Percentiles rank a stretch among this genome's conserved stretches.
Conservation (phyloP, 2,888 invertebrate genomes). For the Lepidochrysops patricia region DNA sequence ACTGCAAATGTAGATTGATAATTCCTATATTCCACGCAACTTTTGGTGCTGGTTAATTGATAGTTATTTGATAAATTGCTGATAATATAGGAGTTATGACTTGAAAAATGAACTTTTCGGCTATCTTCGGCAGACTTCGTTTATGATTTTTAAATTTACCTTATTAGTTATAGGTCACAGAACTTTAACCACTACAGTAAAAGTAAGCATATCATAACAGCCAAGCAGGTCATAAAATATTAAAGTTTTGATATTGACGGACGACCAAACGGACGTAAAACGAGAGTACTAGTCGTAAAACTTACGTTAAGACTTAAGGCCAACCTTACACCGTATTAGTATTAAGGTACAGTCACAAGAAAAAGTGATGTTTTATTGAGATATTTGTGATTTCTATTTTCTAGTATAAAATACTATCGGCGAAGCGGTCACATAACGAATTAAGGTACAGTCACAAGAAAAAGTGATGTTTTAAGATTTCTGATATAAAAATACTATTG, state of each 20-base stretch:
- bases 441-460: neutral
- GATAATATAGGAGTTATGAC: too few relatives aligned
- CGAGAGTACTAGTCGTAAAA: conserved; percentile 41
- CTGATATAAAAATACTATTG: neutral
- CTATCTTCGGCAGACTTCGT: too few relatives aligned
- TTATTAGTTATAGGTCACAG: neutral
- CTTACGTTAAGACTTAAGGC: conserved; percentile 33
- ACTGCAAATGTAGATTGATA: too few relatives aligned
- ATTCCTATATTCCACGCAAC: too few relatives aligned
- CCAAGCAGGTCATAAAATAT: conserved; percentile 31
- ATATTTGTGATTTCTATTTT: too few relatives aligned
- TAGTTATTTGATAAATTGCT: too few relatives aligned
- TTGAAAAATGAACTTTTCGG: too few relatives aligned
- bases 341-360: conserved; percentile 22
- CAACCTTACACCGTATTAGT: too few relatives aligned
- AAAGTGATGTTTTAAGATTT: neutral
- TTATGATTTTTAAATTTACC: too few relatives aligned
- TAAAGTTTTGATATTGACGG: conserved; percentile 30
- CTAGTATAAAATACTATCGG: too few relatives aligned
- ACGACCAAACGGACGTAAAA: conserved; percentile 32
- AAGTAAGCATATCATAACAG: conserved; percentile 26
- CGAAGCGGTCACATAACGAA: too few relatives aligned
- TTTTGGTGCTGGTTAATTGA: too few relatives aligned
- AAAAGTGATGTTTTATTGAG: conserved; percentile 1
- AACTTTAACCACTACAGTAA: neutral